These are phyloP conservation scores for Taeniopygia guttata DNA, from an alignment of 2,797 vertebrate genomes.

Conservation along the genomic window DNA sequence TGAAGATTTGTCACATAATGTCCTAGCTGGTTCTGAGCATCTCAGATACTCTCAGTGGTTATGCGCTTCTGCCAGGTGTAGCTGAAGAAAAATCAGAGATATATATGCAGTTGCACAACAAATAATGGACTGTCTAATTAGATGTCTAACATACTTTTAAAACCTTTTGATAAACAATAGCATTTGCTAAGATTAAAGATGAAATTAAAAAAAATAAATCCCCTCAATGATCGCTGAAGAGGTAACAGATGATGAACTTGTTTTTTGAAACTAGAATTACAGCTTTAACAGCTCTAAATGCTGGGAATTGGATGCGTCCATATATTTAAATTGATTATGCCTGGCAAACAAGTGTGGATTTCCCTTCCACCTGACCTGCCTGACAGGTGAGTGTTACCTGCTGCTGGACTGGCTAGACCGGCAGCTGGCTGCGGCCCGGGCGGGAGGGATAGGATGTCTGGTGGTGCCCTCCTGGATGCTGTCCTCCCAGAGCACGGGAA, in stretches of 20 bases:
- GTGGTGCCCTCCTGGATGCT: fast-evolving
- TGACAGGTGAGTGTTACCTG: not conserved
- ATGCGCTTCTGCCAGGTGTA: not conserved
- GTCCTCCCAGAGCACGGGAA: fast-evolving
- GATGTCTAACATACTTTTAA: not conserved
- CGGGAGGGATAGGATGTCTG: not conserved
- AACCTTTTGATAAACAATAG: not conserved
- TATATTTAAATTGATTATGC: not conserved
- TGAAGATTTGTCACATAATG: not conserved
- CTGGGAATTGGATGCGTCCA: not conserved
- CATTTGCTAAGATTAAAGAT: not conserved
- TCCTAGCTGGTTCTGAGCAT: not conserved
- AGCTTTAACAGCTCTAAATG: not conserved
- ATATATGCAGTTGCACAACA: not conserved
- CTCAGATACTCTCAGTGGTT: not conserved
- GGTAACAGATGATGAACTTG: not conserved
- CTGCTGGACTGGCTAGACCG: not conserved
- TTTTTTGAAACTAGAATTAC: not conserved
- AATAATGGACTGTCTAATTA: not conserved
- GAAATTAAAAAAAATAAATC: not conserved
- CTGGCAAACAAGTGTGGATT: not conserved
- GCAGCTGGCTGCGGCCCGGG: not conserved
- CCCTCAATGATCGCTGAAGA: not conserved
- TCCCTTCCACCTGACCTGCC: not conserved
- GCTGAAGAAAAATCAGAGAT: not conserved